Evolutionary conservation across 2,797 vertebrate genomes (phyloP).

Genomic region (Dermochelys coriacea): DNA sequence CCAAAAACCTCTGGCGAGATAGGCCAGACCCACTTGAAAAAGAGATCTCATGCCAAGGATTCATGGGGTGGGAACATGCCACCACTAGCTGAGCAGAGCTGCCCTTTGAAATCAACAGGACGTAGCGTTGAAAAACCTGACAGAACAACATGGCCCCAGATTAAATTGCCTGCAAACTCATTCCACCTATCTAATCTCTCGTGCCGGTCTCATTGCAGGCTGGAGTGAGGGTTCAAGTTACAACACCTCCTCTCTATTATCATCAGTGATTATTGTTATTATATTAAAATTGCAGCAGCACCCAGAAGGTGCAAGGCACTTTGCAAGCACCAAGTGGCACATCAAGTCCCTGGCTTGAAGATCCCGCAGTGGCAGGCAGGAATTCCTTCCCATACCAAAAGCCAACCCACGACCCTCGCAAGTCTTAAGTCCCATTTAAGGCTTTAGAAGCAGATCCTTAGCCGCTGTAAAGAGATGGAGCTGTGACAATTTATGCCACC

Average conservation of each 20-base stretch:
- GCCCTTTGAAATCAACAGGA: neutral
- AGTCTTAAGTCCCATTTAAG: neutral
- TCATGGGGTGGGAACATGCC: fast-evolving
- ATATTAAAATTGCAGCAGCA: neutral
- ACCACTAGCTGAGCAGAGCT: fast-evolving
- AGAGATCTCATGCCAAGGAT: neutral
- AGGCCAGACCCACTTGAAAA: fast-evolving
- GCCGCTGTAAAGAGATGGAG: neutral
- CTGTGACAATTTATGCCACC: neutral
- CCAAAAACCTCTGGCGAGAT: neutral
- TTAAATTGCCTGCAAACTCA: neutral
- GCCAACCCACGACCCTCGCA: neutral
- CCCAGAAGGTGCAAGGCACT: fast-evolving
- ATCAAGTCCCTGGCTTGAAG: fast-evolving
- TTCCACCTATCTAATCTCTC: neutral
- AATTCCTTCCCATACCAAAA: neutral
- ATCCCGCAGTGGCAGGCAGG: neutral
- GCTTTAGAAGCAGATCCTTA: neutral
- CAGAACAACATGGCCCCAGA: fast-evolving
- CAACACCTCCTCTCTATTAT: neutral
- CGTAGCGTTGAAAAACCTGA: neutral
- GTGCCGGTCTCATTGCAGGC: fast-evolving
- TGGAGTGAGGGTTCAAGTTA: neutral
- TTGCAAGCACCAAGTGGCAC: fast-evolving
- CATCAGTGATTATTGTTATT: fast-evolving